Conservation (phyloP, 1,140 invertebrate species). For the Mylabris phalerata region DNA sequence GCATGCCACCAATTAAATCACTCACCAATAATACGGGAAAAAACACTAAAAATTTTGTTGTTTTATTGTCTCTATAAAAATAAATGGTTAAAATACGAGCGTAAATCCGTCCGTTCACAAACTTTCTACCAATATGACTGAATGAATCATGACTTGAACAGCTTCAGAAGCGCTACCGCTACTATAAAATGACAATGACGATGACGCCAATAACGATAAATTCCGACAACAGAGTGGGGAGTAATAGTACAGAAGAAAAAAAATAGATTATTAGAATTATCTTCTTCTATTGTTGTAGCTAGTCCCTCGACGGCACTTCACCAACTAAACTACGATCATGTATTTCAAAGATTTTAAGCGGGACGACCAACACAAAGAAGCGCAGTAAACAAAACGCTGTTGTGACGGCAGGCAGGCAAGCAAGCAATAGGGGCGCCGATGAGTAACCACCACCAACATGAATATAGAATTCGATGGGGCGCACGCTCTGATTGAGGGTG, state of each 20-base stretch:
- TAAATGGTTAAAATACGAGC: background rate
- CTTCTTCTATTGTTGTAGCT: background rate
- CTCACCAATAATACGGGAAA: background rate
- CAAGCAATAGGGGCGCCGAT: too few relatives aligned
- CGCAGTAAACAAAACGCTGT: constrained; percentile 12
- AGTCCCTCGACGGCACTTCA: constrained; percentile 1
- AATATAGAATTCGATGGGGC: background rate
- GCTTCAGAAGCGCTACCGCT: background rate
- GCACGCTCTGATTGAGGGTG: constrained; percentile 14
- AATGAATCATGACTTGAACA: constrained; percentile 9
- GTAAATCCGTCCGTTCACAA: background rate
- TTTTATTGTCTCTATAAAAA: too few relatives aligned
- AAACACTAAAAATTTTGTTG: too few relatives aligned
- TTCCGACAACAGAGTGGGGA: too few relatives aligned
- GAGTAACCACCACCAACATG: background rate
- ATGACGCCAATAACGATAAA: too few relatives aligned
- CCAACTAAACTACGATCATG: too few relatives aligned
- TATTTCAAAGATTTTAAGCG: background rate
- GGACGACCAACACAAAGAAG: constrained; percentile 3
- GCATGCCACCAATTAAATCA: background rate
- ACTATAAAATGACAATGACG: too few relatives aligned
- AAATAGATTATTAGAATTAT: background rate
- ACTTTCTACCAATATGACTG: constrained; percentile 2
- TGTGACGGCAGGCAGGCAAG: background rate
- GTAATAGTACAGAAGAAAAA: too few relatives aligned